These are phyloP conservation scores for Mesocentrotus franciscanus DNA, from an alignment of 53 echinoderm and acorn worm genomes.

Conservation along the genomic window DNA sequence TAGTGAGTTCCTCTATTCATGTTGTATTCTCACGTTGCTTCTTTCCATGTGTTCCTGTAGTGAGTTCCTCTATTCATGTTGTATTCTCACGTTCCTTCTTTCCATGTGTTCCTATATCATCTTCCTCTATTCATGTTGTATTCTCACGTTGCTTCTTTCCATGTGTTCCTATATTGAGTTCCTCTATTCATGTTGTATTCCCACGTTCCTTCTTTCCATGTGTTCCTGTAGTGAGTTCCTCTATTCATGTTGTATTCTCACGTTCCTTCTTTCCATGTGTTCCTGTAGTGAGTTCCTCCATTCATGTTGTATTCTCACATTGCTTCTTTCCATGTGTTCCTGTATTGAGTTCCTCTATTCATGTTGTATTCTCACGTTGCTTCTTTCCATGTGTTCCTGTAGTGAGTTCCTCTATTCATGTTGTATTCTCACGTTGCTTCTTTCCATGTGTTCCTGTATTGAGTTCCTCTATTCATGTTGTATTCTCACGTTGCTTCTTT, in stretches of 20 bases:
- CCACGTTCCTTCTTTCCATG: constrained; percentile 20
- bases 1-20: too few relatives aligned
- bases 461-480: constrained; percentile 1
- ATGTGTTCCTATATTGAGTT: constrained; percentile 33
- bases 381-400: neutral
- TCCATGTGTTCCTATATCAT: constrained; percentile 33
- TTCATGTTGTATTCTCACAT: too few relatives aligned
- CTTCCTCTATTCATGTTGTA: neutral
- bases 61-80: neutral
- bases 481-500: neutral
- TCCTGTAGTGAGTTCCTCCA: too few relatives aligned
- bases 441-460: constrained; percentile 1
- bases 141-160: constrained; percentile 12
- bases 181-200: neutral
- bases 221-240: constrained; percentile 27
- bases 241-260: neutral
- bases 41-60: neutral
- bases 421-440: neutral
- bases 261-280: too few relatives aligned
- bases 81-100: neutral
- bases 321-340: neutral
- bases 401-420: constrained; percentile 13
- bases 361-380: neutral
- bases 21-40: too few relatives aligned
- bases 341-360: neutral